Conservation (phyloP, 2,888 invertebrate species). For the Caprella mutica region DNA sequence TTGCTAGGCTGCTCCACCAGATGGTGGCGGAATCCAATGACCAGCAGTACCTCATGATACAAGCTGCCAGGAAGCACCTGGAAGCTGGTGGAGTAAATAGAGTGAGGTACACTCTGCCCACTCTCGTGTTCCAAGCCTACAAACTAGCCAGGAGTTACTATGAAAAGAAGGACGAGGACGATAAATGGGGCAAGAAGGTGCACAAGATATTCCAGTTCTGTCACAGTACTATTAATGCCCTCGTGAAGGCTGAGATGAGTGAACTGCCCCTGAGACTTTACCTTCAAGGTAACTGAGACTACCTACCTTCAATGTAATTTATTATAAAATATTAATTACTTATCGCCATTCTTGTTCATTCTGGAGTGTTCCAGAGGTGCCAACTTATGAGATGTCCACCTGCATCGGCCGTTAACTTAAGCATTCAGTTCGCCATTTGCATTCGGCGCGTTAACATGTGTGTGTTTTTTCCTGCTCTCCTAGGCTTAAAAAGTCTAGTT, state of each 20-base stretch:
- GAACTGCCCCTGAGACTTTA: conserved; percentile 87
- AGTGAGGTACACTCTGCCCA: conserved; percentile 82
- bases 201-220: conserved; percentile 97
- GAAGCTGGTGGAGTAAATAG: conserved; percentile 79
- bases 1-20: conserved; percentile 71
- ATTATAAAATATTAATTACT: no score
- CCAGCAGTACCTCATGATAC: conserved; percentile 81
- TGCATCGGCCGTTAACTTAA: no score
- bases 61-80: conserved; percentile 74
- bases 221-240: conserved; percentile 82
- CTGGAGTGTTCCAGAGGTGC: no score
- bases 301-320: conserved; percentile 42
- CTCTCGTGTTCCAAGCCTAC: conserved; percentile 87
- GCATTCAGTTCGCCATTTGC: no score
- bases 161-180: conserved; percentile 67
- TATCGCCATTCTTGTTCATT: no score
- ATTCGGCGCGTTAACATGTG: no score
- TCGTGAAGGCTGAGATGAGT: conserved; percentile 88
- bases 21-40: conserved; percentile 65
- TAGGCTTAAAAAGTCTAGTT: no score
- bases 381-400: no score
- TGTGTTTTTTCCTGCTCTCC: no score
- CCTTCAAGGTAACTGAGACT: no score
- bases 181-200: conserved; percentile 97
- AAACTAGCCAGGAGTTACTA: conserved; percentile 74